Evolutionary conservation across 2,113 vertebrate genomes (phyloP), one percentile per base, ranked within the genome.

Genomic region (Brevimyrus niger): DNA sequence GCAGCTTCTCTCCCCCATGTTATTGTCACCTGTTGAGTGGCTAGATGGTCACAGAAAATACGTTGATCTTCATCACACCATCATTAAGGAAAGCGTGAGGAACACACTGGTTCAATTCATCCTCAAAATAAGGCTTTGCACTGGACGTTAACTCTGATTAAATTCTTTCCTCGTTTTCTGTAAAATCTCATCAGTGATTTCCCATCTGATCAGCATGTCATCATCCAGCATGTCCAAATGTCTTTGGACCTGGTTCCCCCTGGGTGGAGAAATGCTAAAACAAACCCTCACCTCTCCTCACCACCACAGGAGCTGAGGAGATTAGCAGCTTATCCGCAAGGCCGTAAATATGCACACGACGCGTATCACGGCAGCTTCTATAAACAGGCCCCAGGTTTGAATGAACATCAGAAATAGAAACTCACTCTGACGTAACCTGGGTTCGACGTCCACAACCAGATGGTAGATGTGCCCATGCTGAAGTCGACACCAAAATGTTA

Each of bases 331-430:
- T 47, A 80, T 90, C 76, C 50, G 69, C 86, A 87, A 87, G 86
- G 27, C 55, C 48, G 87, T 87, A 90, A 87, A 90, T 90, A 90
- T 87, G 76, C 55, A 89, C 88, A 89, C 88, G 21, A 83, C 76
- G 88, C 88, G 10, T 55, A 83, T 53, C 48, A 7, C 2, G 76
- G 48, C 69, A 50, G 85, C 27, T 87, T 87, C 85, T 42, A 87
- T 87, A 87, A 87, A 87, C 50, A 87, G 85, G 31, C 48, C 50
- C 85, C 50, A 50, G 85, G 48, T 53, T 53, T 38, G 85, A 38
- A 87, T 87, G 47, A 17, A 53, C 9, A 53, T 87, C 85, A 31
- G 23, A 87, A 87, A 87, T 87, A 53, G 85, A 53, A 53, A 27
- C 50, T 38, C 15, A 38, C 50, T 51, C 47, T 87, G 85, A 87